Conservation (phyloP, 2,888 invertebrate genomes). For the Hypselothyrea guttata region DNA sequence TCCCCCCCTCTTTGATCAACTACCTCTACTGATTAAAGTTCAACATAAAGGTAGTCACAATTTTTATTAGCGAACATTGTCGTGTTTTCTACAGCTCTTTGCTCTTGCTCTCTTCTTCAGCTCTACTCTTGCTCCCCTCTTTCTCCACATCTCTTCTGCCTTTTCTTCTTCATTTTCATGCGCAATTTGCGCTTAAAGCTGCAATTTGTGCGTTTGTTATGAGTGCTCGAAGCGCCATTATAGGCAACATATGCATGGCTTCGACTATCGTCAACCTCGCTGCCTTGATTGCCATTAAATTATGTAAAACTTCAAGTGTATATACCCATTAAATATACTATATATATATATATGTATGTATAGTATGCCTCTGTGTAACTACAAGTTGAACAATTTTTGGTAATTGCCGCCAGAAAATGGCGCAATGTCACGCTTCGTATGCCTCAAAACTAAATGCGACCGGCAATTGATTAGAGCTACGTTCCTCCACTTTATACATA, state of each 20-base stretch:
- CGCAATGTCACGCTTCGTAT: conserved; percentile 74
- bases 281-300: conserved; percentile 73
- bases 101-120: conserved; percentile 1
- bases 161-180: conserved; percentile 59
- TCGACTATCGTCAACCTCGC: too few relatives aligned
- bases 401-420: conserved; percentile 71
- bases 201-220: conserved; percentile 57
- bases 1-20: too few relatives aligned
- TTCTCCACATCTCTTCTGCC: not conserved
- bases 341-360: not conserved
- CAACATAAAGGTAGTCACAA: conserved; percentile 35
- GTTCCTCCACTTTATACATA: conserved; percentile 28
- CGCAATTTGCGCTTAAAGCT: conserved; percentile 48
- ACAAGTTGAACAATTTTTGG: conserved; percentile 65
- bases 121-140: not conserved
- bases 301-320: conserved; percentile 62
- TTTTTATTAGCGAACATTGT: conserved; percentile 70
- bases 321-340: too few relatives aligned
- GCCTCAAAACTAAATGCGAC: conserved; percentile 60
- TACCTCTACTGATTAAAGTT: conserved; percentile 35
- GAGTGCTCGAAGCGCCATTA: conserved; percentile 38
- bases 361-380: conserved; percentile 30
- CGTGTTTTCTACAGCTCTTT: conserved; percentile 16
- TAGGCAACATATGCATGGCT: conserved; percentile 41
- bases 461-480: conserved; percentile 69